Evolutionary conservation across 2,888 invertebrate genomes (phyloP).

Genomic region (Luperina nickerlii): DNA sequence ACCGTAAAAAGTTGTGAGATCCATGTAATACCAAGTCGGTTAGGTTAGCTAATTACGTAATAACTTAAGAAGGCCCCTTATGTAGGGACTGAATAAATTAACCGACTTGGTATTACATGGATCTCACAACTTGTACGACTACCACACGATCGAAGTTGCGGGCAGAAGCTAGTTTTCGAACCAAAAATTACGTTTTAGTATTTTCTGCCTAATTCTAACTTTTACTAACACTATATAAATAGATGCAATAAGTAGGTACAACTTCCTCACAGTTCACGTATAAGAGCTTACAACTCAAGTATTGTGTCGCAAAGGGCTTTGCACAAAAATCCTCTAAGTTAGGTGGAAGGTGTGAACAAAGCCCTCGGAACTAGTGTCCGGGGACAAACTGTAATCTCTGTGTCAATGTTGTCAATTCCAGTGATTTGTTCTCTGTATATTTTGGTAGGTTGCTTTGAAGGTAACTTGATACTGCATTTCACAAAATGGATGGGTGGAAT

Average conservation of each 20-base stretch:
- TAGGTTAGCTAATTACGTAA: too few relatives aligned
- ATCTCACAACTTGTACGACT: too few relatives aligned
- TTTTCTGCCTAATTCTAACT: neutral
- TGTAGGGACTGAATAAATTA: too few relatives aligned
- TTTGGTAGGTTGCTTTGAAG: neutral
- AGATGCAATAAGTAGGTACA: slow-evolving; percentile 23
- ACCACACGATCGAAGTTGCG: too few relatives aligned
- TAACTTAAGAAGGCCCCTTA: too few relatives aligned
- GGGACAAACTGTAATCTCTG: slow-evolving; percentile 48
- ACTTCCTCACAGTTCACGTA: slow-evolving; percentile 6
- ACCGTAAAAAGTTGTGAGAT: too few relatives aligned
- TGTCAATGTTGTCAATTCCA: slow-evolving; percentile 31
- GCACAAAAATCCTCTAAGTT: slow-evolving; percentile 51
- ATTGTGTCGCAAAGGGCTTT: slow-evolving; percentile 43
- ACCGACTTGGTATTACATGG: too few relatives aligned
- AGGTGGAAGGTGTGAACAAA: slow-evolving; percentile 46
- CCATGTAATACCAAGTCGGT: too few relatives aligned
- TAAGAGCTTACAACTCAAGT: slow-evolving; percentile 45
- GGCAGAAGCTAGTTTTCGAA: neutral
- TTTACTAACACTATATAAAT: neutral
- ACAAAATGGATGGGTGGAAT: neutral
- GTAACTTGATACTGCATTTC: neutral
- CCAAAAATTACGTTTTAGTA: neutral
- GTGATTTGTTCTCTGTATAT: slow-evolving; percentile 19
- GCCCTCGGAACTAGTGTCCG: slow-evolving; percentile 48